Conservation (phyloP, 1,140 invertebrate genomes). For the Lineus longissimus region DNA sequence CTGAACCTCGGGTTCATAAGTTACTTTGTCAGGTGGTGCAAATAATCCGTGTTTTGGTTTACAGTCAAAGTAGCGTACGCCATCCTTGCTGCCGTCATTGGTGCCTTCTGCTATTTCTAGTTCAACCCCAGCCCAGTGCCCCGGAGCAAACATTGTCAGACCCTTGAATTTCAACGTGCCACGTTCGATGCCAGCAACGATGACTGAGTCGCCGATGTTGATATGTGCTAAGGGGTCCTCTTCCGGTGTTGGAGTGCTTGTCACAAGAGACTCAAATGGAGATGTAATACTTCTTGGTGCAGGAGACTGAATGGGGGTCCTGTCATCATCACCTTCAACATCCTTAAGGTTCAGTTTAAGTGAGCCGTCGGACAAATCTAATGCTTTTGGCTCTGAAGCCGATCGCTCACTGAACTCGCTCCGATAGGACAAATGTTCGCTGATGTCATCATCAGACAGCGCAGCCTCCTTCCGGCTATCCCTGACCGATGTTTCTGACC, state of each 20-base stretch:
- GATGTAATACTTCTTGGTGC: no score
- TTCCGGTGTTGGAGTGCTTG: slow-evolving; percentile 17
- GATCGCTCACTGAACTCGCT: slow-evolving; percentile 13
- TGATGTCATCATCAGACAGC: slow-evolving; percentile 28
- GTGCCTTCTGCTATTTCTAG: slow-evolving; percentile 55
- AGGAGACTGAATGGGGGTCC: slow-evolving; percentile 35
- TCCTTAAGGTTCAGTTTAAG: slow-evolving; percentile 18
- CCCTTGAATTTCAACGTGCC: slow-evolving; percentile 82
- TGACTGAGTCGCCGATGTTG: slow-evolving; percentile 81
- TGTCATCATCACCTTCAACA: slow-evolving; percentile 31
- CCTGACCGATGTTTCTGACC: neutral
- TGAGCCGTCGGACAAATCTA: slow-evolving; percentile 22
- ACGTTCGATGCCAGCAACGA: slow-evolving; percentile 77
- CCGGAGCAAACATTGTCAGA: slow-evolving; percentile 81
- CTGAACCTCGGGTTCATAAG: neutral
- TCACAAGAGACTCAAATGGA: slow-evolving; percentile 13
- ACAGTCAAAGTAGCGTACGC: slow-evolving; percentile 52
- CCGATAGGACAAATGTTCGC: slow-evolving; percentile 25
- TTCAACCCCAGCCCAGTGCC: slow-evolving; percentile 60
- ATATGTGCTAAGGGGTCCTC: slow-evolving; percentile 34
- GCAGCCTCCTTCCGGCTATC: neutral
- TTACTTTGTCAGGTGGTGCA: slow-evolving; percentile 47
- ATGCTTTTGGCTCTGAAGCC: slow-evolving; percentile 2
- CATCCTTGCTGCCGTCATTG: slow-evolving; percentile 55
- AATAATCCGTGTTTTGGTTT: slow-evolving; percentile 50